Percentiles rank a stretch among this genome's conserved stretches.
Evolutionary conservation across 2,797 vertebrate species (phyloP).

Genomic region (Sebastes kiyomatsui): DNA sequence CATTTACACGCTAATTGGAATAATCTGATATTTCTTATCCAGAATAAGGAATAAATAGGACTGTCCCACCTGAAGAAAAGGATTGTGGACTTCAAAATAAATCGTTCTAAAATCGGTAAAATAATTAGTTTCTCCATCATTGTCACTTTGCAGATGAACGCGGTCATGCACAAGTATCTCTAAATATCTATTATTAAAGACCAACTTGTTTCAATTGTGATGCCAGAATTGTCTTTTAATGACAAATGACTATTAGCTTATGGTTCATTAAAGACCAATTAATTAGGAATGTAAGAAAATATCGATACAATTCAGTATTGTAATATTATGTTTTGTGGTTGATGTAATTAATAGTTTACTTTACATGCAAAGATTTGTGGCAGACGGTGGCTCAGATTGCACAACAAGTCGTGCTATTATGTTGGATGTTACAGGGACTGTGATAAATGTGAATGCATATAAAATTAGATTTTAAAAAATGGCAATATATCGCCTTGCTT

Average conservation of each 20-base stretch:
- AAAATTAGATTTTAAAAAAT: too few species aligned
- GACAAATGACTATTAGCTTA: neutral
- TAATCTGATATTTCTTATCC: neutral
- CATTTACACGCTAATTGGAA: neutral
- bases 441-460: too few species aligned
- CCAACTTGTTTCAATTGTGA: neutral
- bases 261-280: neutral
- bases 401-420: fast-evolving
- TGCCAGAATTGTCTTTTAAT: neutral
- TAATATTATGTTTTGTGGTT: too few species aligned
- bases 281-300: neutral
- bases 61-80: neutral
- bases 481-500: too few species aligned
- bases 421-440: too few species aligned
- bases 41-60: neutral
- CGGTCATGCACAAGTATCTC: neutral
- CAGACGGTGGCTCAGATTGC: too few species aligned
- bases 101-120: neutral
- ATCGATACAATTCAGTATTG: too few species aligned
- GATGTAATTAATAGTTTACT: too few species aligned
- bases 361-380: too few species aligned
- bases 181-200: neutral
- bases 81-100: neutral
- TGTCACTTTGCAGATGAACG: neutral
- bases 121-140: neutral